Evolutionary conservation across 2,888 invertebrate genomes (phyloP).

Genomic region (Ganaspis brasiliensis): DNA sequence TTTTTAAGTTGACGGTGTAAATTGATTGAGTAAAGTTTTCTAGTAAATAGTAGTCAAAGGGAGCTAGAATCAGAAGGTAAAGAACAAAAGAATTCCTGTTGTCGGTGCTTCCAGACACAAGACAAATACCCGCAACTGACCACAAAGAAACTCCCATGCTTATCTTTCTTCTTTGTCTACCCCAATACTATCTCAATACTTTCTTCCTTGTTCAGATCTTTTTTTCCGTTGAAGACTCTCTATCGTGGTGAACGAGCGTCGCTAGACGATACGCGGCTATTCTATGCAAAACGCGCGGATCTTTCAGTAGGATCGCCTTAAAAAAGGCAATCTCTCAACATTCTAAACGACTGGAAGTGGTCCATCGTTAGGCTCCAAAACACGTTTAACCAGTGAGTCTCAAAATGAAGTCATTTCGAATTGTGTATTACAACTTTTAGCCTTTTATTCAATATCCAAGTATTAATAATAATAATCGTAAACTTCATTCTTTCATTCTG

Average conservation of each 20-base stretch:
- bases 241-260: conserved; percentile 22
- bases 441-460: background rate
- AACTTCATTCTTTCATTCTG: too few relatives aligned
- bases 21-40: conserved; percentile 11
- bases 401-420: conserved; percentile 29
- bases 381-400: conserved; percentile 19
- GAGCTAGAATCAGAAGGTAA: conserved; percentile 32
- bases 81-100: conserved; percentile 40
- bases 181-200: background rate
- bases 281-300: conserved; percentile 63
- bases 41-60: conserved; percentile 30
- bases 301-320: conserved; percentile 38
- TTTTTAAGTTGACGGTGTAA: too few relatives aligned
- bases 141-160: conserved; percentile 39
- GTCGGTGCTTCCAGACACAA: conserved; percentile 43
- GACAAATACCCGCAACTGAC: conserved; percentile 39
- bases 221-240: conserved; percentile 16
- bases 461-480: too few relatives aligned
- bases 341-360: conserved; percentile 32
- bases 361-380: conserved; percentile 12
- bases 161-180: conserved; percentile 12
- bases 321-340: conserved; percentile 23
- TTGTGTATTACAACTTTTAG: conserved; percentile 6
- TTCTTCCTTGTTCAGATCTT: conserved; percentile 24
- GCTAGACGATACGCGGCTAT: conserved; percentile 62